Percentiles rank a stretch among this genome's conserved stretches.
phyloP scores from a whole-genome alignment of 2,888 invertebrate genomes.

The Aleiodes alternator region DNA sequence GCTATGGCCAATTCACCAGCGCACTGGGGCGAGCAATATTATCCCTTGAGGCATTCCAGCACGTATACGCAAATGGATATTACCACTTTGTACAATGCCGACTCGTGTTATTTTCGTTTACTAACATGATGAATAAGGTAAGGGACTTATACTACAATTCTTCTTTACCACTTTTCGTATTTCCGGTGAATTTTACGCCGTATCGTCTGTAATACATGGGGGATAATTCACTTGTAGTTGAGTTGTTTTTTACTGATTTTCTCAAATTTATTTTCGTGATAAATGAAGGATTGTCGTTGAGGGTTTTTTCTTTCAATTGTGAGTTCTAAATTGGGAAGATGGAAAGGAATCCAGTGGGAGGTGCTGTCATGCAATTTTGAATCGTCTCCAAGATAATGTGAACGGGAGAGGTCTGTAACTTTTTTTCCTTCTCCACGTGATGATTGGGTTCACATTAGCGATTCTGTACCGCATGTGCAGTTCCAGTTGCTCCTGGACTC shows the following conservation, averaged over 20 bases:
- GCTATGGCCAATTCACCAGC: conserved; percentile 59
- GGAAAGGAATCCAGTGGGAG: too few species aligned
- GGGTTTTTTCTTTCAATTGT: too few species aligned
- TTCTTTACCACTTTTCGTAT: conserved; percentile 35
- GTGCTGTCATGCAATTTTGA: too few species aligned
- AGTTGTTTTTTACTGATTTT: neutral
- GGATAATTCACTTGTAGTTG: neutral
- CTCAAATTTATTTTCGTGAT: neutral
- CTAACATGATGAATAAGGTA: conserved; percentile 35
- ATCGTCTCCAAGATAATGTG: too few species aligned
- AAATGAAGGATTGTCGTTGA: too few species aligned
- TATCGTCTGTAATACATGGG: too few species aligned
- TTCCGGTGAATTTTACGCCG: conserved; percentile 11
- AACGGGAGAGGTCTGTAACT: too few species aligned
- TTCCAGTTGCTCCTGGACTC: too few species aligned
- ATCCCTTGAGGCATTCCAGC: conserved; percentile 63
- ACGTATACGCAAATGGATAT: conserved; percentile 58
- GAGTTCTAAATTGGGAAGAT: too few species aligned
- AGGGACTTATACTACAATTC: neutral
- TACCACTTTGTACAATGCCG: conserved; percentile 36
- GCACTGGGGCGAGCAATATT: conserved; percentile 50
- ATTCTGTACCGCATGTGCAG: too few species aligned
- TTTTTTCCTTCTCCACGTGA: too few species aligned
- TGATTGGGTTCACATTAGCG: too few species aligned
- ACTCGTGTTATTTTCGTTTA: conserved; percentile 38